phyloP scores from a whole-genome alignment of 2,888 invertebrate species.

The Papilio gigon region DNA sequence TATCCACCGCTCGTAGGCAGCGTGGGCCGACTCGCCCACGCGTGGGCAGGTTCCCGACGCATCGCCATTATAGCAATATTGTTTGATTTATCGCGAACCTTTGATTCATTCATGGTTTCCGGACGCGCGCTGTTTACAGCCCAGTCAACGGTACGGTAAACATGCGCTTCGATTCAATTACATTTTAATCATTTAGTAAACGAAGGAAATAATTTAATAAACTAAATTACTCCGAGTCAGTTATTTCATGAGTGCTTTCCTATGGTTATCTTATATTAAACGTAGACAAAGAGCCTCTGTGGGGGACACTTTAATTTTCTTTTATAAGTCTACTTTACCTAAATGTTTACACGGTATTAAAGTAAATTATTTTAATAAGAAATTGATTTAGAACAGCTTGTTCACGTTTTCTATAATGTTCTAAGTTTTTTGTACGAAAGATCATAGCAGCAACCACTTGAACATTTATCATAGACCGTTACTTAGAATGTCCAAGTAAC shows the following conservation, averaged over 20 bases:
- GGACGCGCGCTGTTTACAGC: slow-evolving; percentile 27
- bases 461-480: not conserved
- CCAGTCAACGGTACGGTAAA: slow-evolving; percentile 24
- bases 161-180: slow-evolving; percentile 19
- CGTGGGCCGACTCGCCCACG: slow-evolving; percentile 38
- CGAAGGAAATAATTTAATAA: slow-evolving; percentile 4
- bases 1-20: slow-evolving; percentile 20
- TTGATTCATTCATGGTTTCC: slow-evolving; percentile 39
- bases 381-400: too few species aligned
- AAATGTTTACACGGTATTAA: too few species aligned
- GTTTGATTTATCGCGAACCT: slow-evolving; percentile 35
- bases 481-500: not conserved
- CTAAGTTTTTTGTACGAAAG: not conserved
- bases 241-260: too few species aligned
- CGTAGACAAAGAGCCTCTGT: too few species aligned
- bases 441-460: not conserved
- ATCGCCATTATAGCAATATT: slow-evolving; percentile 39
- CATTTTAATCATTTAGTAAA: not conserved
- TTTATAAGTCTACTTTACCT: too few species aligned
- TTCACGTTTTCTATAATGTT: too few species aligned
- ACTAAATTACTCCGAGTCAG: too few species aligned
- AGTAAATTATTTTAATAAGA: too few species aligned
- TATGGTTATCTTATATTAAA: too few species aligned
- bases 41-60: slow-evolving; percentile 29
- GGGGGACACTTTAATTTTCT: too few species aligned